Percentiles rank a stretch among this genome's conserved stretches.
Evolutionary conservation across 2,888 invertebrate genomes (phyloP).

Genomic region (Chrysolina haemoptera): DNA sequence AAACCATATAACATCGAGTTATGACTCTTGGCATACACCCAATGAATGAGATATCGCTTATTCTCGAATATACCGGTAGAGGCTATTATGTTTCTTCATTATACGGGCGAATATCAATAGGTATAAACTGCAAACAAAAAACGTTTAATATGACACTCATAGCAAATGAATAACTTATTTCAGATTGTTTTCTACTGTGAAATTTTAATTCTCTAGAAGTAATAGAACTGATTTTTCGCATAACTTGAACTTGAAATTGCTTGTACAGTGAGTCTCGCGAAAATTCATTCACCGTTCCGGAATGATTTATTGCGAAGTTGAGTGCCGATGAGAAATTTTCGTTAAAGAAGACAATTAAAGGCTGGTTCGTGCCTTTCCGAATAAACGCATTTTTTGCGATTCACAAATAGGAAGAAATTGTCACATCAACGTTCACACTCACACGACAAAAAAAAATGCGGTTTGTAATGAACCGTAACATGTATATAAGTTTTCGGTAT

Average conservation of each 20-base stretch:
- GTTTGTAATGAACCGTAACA: too few relatives aligned
- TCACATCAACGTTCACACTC: too few relatives aligned
- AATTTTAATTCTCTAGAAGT: slow-evolving; percentile 1
- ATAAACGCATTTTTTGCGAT: too few relatives aligned
- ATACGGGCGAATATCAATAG: slow-evolving; percentile 39
- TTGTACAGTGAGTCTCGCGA: not conserved
- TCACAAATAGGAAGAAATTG: too few relatives aligned
- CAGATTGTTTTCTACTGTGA: slow-evolving; percentile 20
- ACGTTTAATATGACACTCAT: slow-evolving; percentile 13
- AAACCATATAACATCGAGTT: slow-evolving; percentile 43
- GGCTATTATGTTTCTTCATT: slow-evolving; percentile 16
- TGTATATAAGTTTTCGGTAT: too few relatives aligned
- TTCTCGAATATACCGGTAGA: slow-evolving; percentile 39
- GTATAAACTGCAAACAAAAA: slow-evolving; percentile 15
- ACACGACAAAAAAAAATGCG: too few relatives aligned
- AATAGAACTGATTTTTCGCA: not conserved
- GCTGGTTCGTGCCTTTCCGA: too few relatives aligned
- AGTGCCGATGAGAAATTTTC: too few relatives aligned
- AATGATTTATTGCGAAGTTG: too few relatives aligned
- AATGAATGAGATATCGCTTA: slow-evolving; percentile 48
- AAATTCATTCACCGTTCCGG: not conserved
- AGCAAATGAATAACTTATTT: slow-evolving; percentile 13
- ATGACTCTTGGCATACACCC: slow-evolving; percentile 41
- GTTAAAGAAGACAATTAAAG: too few relatives aligned
- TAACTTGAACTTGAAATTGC: not conserved